Base-by-base conservation (phyloP, 2,113 vertebrate species). In the Glaucomys volans region DNA sequence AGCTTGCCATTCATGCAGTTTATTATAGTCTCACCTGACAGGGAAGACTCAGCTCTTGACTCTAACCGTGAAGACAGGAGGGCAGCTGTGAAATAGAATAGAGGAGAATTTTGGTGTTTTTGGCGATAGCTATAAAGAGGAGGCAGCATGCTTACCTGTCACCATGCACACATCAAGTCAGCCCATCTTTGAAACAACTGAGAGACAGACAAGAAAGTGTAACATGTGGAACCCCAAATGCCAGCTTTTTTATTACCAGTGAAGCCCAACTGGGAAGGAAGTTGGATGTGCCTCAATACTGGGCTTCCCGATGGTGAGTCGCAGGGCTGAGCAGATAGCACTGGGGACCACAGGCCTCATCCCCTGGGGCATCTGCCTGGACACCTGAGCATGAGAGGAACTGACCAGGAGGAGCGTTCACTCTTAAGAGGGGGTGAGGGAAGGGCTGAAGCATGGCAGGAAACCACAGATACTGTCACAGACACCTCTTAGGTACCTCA, bases 331-430 rank as follows among this genome's bases (percentile, higher is more conserved):
- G 52, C 30, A n/a, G 28, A 44, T 42, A 50, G 59, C 30, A 2
- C 47, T 2, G 32, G 69, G 4, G 32, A 37, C 75, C 86, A 50
- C 12, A 50, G 44, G 24, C 67, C 47, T 22, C 28, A 40, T 76
- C 12, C 54, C 8, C 3, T 8, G 11, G 30, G 24, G 26, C 4
- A 26, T n/a, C 10, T 6, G 14, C 69, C 30, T 1, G 0, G 20
- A 37, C 5, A 35, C 35, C 10, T 22, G 12, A 7, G 24, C 52
- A 14, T 0, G 0, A 18, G n/a, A 37, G 28, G 57, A 26, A 17
- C 62, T 8, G 17, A 5, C 0, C 1, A 35, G 47, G 54, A 11
- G 3, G 6, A 1, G 9, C 0, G 6, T 0, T 42, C 40, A 26
- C 0, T 5, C 0, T 30, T 32, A 18, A 80, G 44, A n/a, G 11